Evolutionary conservation across 1,140 invertebrate species (phyloP).

Genomic region (Lepidostoma basale): DNA sequence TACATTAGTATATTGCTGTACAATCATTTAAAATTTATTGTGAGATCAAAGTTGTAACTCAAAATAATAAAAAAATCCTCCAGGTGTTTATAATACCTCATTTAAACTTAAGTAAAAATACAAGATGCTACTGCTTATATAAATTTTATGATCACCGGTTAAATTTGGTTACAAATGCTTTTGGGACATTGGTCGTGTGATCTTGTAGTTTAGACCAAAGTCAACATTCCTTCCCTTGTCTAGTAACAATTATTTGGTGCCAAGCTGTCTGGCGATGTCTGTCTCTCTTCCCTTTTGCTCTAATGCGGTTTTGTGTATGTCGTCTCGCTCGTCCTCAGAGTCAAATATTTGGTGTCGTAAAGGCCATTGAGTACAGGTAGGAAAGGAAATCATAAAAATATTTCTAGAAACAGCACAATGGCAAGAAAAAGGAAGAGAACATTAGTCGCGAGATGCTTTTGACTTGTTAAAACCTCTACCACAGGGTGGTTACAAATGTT

Average conservation of each 20-base stretch:
- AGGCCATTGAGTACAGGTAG: conserved; percentile 38
- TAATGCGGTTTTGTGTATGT: not conserved
- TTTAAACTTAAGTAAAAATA: no score
- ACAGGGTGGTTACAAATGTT: conserved; percentile 10
- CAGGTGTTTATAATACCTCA: no score
- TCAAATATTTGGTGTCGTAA: conserved; percentile 23
- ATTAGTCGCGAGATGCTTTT: conserved; percentile 35
- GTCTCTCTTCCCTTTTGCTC: conserved; percentile 2
- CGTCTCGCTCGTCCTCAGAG: not conserved
- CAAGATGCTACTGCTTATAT: no score
- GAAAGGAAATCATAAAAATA: conserved; percentile 46
- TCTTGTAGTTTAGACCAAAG: not conserved
- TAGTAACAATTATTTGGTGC: conserved; percentile 41
- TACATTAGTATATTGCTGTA: no score
- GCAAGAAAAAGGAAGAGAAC: conserved; percentile 43
- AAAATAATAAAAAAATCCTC: no score
- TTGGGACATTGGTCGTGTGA: not conserved
- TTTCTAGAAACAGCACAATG: conserved; percentile 38
- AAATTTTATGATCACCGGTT: no score
- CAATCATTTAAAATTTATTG: no score
- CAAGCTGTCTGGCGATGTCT: conserved; percentile 37
- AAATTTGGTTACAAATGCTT: no score
- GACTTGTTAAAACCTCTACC: conserved; percentile 19
- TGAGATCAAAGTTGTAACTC: no score
- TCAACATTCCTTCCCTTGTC: conserved; percentile 37